Evolutionary conservation across 2,797 vertebrate species (phyloP).

Genomic region (Hyperoplus immaculatus): DNA sequence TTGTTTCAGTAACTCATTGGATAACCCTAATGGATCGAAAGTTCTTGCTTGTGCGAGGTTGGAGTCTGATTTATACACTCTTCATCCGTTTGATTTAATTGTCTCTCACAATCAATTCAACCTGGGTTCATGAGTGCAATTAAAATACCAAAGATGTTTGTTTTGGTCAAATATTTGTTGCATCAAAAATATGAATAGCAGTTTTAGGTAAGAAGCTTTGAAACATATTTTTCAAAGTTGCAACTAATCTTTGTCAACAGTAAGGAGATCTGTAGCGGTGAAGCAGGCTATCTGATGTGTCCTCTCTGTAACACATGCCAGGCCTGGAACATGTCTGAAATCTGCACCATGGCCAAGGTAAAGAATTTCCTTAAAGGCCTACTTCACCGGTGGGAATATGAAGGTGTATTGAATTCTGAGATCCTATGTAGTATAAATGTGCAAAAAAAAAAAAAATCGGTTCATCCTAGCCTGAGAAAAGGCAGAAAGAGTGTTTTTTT

Average conservation of each 20-base stretch:
- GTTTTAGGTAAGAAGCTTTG: conserved; percentile 10
- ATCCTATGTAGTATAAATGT: no score
- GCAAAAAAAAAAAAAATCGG: no score
- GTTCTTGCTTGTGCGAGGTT: neutral
- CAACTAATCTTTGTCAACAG: conserved; percentile 69
- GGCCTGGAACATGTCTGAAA: conserved; percentile 88
- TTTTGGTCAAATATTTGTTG: conserved; percentile 9
- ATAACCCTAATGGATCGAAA: conserved; percentile 5
- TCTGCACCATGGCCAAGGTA: conserved; percentile 90
- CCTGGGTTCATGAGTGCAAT: neutral
- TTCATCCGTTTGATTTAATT: conserved; percentile 8
- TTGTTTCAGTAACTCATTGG: conserved; percentile 15
- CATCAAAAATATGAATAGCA: conserved; percentile 11
- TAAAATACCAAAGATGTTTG: neutral
- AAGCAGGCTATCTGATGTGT: conserved; percentile 85
- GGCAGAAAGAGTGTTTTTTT: no score
- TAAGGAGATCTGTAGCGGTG: conserved; percentile 85
- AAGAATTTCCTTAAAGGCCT: neutral
- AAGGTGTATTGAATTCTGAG: no score
- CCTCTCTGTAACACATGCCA: conserved; percentile 87
- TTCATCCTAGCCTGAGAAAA: no score
- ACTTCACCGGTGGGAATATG: no score
- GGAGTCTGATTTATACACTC: conserved; percentile 7
- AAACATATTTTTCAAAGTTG: conserved; percentile 11
- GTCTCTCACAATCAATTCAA: neutral